Evolutionary conservation across 2,888 invertebrate species (phyloP), one percentile per base, ranked within the genome.

Genomic region (Leptinotarsa tumamoca): DNA sequence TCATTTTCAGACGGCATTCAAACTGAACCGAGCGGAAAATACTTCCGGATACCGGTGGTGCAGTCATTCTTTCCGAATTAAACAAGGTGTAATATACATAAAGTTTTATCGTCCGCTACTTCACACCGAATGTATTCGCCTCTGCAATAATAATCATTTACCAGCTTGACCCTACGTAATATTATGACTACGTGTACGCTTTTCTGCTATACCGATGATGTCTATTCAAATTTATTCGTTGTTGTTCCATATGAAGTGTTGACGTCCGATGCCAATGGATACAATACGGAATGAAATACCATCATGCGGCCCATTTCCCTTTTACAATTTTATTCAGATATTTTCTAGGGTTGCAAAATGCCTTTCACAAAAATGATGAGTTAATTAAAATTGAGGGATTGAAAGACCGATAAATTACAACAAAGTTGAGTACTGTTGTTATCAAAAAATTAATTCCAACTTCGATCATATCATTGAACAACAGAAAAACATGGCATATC

Each of bases 11-110:
- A 23, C 10, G 18, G 15, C 2, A 58, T 23, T 23, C 4, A 21
- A 21, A 23, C 58, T 58, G 58, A 23, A 23, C 58, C 21, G 33
- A 33, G 43, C 63, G 10, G 63, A 63, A 33, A 63, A 63, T 63
- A 33, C 63, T 63, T 33, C 63, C 63, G 43, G 17, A 63, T n/a
- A n/a, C 43, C 3, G 27, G 43, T 63, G 63, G 27, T 63, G 66
- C 68, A 52, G 54, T 82, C 17, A 63, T 63, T 63, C 63, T 63
- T 63, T 63, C 63, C 18, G 43, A 63, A 63, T 63, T 63, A 14
- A 85, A 86, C 86, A 85, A 84, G 85, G 84, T 84, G 86, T 83
- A 87, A 87, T 87, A 87, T 86, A 87, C 87, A 87, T 87, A 87
- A 87, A 87, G 86, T 87, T 87, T 87, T 87, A 87, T 87, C 84